Conservation (phyloP, 2,888 invertebrate genomes). For the Mesoligia furuncula region DNA sequence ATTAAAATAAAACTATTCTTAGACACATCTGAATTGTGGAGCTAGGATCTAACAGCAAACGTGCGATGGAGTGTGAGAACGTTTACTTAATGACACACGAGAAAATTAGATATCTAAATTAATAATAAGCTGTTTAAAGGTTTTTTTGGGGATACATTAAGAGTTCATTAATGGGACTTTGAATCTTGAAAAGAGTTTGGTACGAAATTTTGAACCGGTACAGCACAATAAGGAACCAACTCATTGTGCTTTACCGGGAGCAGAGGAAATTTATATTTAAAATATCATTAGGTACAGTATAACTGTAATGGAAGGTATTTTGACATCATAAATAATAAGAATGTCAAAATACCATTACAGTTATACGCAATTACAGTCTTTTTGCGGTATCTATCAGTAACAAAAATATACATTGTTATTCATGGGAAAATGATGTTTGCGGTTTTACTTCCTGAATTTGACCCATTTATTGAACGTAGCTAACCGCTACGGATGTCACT, state of each 20-base stretch:
- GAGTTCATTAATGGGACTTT: slow-evolving; percentile 18
- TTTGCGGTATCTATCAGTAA: slow-evolving; percentile 53
- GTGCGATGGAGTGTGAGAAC: slow-evolving; percentile 56
- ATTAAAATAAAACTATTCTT: slow-evolving; percentile 37
- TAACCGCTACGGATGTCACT: slow-evolving; percentile 83
- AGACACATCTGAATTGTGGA: slow-evolving; percentile 35
- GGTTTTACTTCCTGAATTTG: slow-evolving; percentile 87
- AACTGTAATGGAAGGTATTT: no score
- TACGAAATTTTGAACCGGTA: not conserved
- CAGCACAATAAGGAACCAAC: slow-evolving; percentile 4
- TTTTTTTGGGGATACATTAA: slow-evolving; percentile 28
- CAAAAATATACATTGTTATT: slow-evolving; percentile 59
- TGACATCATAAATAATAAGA: slow-evolving; percentile 3
- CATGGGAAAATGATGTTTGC: slow-evolving; percentile 79
- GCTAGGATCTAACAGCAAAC: slow-evolving; percentile 40
- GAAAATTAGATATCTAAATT: slow-evolving; percentile 28
- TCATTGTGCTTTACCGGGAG: slow-evolving; percentile 10
- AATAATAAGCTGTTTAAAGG: slow-evolving; percentile 31
- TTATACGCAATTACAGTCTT: slow-evolving; percentile 23
- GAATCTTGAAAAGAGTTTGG: slow-evolving; percentile 5
- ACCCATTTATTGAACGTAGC: slow-evolving; percentile 76
- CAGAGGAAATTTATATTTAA: slow-evolving; percentile 32
- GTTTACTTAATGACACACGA: slow-evolving; percentile 33
- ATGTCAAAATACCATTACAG: slow-evolving; percentile 15
- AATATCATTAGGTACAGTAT: not conserved